phyloP scores from a whole-genome alignment of 2,888 invertebrate genomes.

The Amiota communis region DNA sequence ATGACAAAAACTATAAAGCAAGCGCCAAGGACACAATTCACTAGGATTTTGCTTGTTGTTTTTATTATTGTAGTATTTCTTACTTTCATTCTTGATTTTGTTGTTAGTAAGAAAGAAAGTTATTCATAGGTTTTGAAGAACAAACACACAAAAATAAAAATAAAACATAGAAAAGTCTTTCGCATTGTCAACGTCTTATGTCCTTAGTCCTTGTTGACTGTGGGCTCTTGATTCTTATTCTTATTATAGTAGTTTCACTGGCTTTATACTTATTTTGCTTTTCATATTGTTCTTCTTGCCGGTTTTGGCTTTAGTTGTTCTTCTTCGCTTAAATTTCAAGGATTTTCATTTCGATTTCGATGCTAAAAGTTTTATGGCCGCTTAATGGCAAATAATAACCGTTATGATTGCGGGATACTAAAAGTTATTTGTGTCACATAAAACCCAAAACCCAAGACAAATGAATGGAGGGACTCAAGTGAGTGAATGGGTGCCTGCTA shows the following conservation, averaged over 20 bases:
- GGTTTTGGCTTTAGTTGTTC: background rate
- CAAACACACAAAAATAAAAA: too few species aligned
- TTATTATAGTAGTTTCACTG: too few species aligned
- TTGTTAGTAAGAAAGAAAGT: background rate
- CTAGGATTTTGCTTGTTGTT: background rate
- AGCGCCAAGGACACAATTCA: slow-evolving; percentile 13
- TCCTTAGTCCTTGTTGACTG: background rate
- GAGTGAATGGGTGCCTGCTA: too few species aligned
- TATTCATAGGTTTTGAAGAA: background rate
- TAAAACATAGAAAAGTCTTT: too few species aligned
- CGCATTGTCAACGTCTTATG: too few species aligned
- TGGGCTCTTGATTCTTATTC: background rate
- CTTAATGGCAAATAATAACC: slow-evolving; percentile 15
- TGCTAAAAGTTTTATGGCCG: slow-evolving; percentile 19
- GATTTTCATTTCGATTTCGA: slow-evolving; percentile 15
- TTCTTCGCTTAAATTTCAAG: slow-evolving; percentile 2
- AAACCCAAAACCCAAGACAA: background rate
- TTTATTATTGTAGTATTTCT: background rate
- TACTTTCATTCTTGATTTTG: too few species aligned
- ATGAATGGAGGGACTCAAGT: background rate
- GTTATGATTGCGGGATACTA: slow-evolving; percentile 17
- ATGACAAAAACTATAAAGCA: background rate
- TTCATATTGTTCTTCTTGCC: background rate
- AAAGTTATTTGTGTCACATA: background rate
- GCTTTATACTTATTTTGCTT: background rate